Evolutionary conservation across 2,113 vertebrate species (phyloP), one percentile per base, ranked within the genome.

Genomic region (Polypterus senegalus): DNA sequence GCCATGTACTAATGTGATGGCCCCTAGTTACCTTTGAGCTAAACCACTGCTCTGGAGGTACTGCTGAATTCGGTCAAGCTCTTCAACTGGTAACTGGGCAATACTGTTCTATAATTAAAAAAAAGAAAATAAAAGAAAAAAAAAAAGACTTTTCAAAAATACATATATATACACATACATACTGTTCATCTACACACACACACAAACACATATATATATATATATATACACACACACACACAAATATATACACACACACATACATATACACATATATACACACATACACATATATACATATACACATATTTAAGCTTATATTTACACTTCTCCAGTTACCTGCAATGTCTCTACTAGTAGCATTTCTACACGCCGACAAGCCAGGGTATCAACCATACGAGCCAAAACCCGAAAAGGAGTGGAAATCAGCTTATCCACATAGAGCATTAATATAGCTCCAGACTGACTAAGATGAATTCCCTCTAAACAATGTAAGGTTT

Each of bases 391-490:
- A 8, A 95, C 95, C 90, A 89, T 93, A 69, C 89, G 94, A 3
- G 94, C 95, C 67, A 99, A 86, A 63, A 92, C 96, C 3, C 95
- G 88, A 76, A 97, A 90, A 0, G 93, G 95, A 0, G 95, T 99
- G 58, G 78, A 79, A 63, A 99, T 76, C 5, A 99, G 84, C 78
- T 92, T 93, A 78, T 98, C 94, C 75, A 97, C 90, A 0, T 93
- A 97, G 0, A 99, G 73, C 0, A 91, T 90, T 44, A 99, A 70
- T 72, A 99, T 87, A 0, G 94, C 93, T 1, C 96, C 96, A 0
- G 96, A 98, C 79, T 99, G 96, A 77, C 93, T 97, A 48, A 99
- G 88, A 66, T 99, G 96, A 69, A 98, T 97, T n/a, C 93, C 95
- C 65, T 97, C 96, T 72, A 99, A 68, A 75, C 96, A 98, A 77